These are phyloP conservation scores for Etheostoma nigrum DNA, from an alignment of 2,797 vertebrate genomes.

Conservation along the genomic window DNA sequence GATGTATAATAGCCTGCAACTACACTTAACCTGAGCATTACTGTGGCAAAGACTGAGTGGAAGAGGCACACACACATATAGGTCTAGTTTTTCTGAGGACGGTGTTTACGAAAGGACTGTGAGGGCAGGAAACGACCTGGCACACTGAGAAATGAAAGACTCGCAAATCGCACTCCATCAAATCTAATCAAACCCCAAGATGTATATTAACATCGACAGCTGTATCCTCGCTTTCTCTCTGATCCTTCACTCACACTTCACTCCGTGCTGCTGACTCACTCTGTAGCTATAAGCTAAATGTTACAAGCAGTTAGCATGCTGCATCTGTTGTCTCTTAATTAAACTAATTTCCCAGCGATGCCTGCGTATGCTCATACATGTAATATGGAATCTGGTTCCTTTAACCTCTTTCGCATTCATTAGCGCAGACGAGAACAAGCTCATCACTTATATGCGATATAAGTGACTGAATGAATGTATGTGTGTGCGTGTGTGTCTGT, in stretches of 20 bases:
- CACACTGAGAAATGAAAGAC: conserved; percentile 71
- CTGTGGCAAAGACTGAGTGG: conserved; percentile 81
- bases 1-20: conserved; percentile 97
- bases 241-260: conserved; percentile 71
- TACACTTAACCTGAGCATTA: conserved; percentile 95
- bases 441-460: conserved; percentile 51
- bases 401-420: conserved; percentile 73
- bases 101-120: conserved; percentile 70
- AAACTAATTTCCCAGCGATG: conserved; percentile 69
- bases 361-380: conserved; percentile 64
- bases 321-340: conserved; percentile 80
- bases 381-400: conserved; percentile 63
- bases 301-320: conserved; percentile 72
- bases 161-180: conserved; percentile 69
- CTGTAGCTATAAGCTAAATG: conserved; percentile 71
- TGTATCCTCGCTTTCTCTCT: conserved; percentile 72
- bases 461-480: conserved; percentile 48
- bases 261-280: conserved; percentile 74
- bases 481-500: conserved; percentile 18
- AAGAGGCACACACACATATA: conserved; percentile 57
- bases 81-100: conserved; percentile 64
- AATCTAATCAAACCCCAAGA: conserved; percentile 68
- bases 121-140: conserved; percentile 67
- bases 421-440: conserved; percentile 61
- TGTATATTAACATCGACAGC: conserved; percentile 71